Evolutionary conservation across 2,797 vertebrate genomes (phyloP).

Genomic region (Sebastiscus tertius): DNA sequence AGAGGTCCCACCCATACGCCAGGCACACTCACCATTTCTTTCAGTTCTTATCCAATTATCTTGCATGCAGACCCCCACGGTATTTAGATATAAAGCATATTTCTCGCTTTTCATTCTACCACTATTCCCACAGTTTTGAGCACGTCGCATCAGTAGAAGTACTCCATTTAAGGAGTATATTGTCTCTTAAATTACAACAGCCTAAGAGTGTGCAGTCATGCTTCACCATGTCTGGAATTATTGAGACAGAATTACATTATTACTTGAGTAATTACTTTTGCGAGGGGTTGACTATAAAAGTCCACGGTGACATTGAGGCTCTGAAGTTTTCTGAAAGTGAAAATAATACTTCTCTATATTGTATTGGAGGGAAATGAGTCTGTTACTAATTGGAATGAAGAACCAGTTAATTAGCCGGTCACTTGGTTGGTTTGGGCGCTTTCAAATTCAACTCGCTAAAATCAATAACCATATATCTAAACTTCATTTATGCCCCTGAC

Average conservation of each 20-base stretch:
- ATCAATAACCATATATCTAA: conserved; percentile 60
- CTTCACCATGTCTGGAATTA: conserved; percentile 47
- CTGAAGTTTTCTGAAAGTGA: conserved; percentile 47
- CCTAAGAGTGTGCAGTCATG: conserved; percentile 40
- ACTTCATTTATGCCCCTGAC: conserved; percentile 29
- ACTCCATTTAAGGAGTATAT: conserved; percentile 32
- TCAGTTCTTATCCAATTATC: conserved; percentile 40
- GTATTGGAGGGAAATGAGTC: conserved; percentile 29
- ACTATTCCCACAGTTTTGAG: conserved; percentile 9
- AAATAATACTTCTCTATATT: conserved; percentile 42
- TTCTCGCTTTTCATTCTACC: conserved; percentile 31
- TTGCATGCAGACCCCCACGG: conserved; percentile 24
- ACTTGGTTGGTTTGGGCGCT: conserved; percentile 39
- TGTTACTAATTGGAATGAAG: conserved; percentile 35
- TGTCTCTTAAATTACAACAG: conserved; percentile 46
- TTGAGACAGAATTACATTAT: conserved; percentile 60
- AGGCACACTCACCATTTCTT: conserved; percentile 21
- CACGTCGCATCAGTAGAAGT: conserved; percentile 14
- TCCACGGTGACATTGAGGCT: conserved; percentile 49
- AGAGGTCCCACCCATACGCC: conserved; percentile 7
- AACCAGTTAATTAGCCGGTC: conserved; percentile 52
- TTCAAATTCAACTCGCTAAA: conserved; percentile 44
- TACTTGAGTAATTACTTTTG: conserved; percentile 59
- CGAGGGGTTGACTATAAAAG: conserved; percentile 10
- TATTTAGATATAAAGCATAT: conserved; percentile 17